phyloP scores from a whole-genome alignment of 1,140 invertebrate species.

The Drosophila athabasca region DNA sequence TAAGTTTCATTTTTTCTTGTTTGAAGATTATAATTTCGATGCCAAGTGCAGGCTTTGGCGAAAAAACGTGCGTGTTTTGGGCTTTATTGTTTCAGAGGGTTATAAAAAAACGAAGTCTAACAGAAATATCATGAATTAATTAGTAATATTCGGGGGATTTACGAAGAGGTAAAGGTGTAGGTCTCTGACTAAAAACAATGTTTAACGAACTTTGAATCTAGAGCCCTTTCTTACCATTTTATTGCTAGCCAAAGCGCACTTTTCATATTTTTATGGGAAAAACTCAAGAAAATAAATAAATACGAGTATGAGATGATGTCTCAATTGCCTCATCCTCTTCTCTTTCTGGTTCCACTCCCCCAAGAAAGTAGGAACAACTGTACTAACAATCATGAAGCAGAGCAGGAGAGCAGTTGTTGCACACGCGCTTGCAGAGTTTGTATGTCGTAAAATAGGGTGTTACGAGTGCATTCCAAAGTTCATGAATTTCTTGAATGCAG shows the following conservation, averaged over 20 bases:
- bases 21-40: neutral
- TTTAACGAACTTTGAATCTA: no score
- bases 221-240: no score
- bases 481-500: no score
- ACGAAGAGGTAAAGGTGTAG: neutral
- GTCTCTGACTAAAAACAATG: no score
- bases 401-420: constrained; percentile 17
- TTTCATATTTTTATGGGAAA: no score
- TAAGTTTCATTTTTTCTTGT: constrained; percentile 17
- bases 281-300: no score
- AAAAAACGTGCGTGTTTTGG: constrained; percentile 21
- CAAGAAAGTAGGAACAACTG: constrained; percentile 27
- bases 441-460: no score
- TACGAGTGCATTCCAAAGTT: no score
- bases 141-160: neutral
- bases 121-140: neutral
- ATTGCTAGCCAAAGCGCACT: no score
- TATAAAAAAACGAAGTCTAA: constrained; percentile 1
- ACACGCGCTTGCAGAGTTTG: constrained; percentile 29
- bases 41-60: constrained; percentile 22
- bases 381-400: constrained; percentile 35
- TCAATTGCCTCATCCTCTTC: neutral
- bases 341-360: no score
- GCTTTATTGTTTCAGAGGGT: constrained; percentile 25
- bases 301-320: no score